Evolutionary conservation across 1,140 invertebrate genomes (phyloP).

Genomic region (Drosophila varians): DNA sequence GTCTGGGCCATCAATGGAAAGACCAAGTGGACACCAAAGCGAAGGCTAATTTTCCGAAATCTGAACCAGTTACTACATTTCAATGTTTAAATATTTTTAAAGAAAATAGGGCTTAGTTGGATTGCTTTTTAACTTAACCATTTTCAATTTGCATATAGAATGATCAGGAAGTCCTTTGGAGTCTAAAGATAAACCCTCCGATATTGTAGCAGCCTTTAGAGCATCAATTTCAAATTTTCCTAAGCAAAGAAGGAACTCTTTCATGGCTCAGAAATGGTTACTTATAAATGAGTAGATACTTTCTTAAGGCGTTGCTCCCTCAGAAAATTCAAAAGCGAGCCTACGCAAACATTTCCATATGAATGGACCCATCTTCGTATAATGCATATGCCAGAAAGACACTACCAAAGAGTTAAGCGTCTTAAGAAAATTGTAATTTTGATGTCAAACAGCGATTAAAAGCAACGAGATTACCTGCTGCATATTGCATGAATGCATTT

Average conservation of each 20-base stretch:
- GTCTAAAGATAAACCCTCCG: not conserved
- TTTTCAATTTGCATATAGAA: not conserved
- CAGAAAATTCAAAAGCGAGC: slow-evolving; percentile 25
- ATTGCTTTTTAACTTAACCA: too few relatives aligned
- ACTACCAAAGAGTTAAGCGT: slow-evolving; percentile 27
- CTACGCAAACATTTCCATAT: slow-evolving; percentile 48
- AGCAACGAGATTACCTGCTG: slow-evolving; percentile 82
- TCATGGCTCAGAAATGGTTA: slow-evolving; percentile 30
- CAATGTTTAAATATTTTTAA: too few relatives aligned
- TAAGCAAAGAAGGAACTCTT: slow-evolving; percentile 46
- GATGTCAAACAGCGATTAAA: slow-evolving; percentile 83
- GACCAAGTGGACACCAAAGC: slow-evolving; percentile 48
- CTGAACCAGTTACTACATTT: slow-evolving; percentile 2
- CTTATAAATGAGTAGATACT: slow-evolving; percentile 26
- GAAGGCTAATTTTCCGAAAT: slow-evolving; percentile 24
- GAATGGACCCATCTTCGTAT: slow-evolving; percentile 32
- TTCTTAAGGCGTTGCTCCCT: slow-evolving; percentile 40
- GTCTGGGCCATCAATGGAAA: slow-evolving; percentile 65
- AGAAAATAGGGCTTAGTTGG: too few relatives aligned
- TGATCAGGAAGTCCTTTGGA: slow-evolving; percentile 6
- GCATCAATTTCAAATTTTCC: slow-evolving; percentile 59
- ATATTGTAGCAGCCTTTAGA: slow-evolving; percentile 1
- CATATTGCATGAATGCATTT: slow-evolving; percentile 80
- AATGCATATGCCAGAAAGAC: slow-evolving; percentile 11
- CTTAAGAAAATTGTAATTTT: slow-evolving; percentile 81